Evolutionary conservation across 2,113 vertebrate genomes (phyloP).

Genomic region (Eleginops maclovinus): DNA sequence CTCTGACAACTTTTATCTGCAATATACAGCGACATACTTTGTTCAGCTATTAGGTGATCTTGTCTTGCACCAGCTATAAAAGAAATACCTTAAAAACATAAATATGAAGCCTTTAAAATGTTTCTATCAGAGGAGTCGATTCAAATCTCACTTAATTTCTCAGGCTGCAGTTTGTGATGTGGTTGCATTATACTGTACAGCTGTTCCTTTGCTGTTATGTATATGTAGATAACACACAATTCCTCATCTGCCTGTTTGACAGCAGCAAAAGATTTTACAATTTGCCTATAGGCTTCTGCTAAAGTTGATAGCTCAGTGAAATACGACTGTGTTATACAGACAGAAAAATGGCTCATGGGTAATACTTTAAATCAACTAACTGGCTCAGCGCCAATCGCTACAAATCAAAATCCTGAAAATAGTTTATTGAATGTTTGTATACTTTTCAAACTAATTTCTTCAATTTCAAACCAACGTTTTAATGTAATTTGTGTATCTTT

Average conservation of each 20-base stretch:
- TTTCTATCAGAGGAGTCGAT: neutral
- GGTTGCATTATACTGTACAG: conserved; percentile 1
- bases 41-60: conserved; percentile 1
- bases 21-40: neutral
- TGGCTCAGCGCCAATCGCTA: conserved; percentile 21
- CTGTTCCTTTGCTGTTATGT: conserved; percentile 31
- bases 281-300: conserved; percentile 24
- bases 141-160: conserved; percentile 8
- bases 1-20: conserved; percentile 28
- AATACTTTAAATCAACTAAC: conserved; percentile 37
- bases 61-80: neutral
- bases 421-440: conserved; percentile 6
- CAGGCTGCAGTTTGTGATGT: conserved; percentile 1
- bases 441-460: neutral
- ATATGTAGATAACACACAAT: conserved; percentile 11
- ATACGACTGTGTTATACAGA: conserved; percentile 48
- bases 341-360: conserved; percentile 38
- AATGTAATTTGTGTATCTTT: conserved; percentile 2
- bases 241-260: conserved; percentile 14
- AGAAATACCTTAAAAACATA: neutral
- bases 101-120: conserved; percentile 5
- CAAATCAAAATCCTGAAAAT: conserved; percentile 31
- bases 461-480: neutral
- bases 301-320: conserved; percentile 37
- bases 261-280: conserved; percentile 27